Base-by-base conservation (phyloP, 2,888 invertebrate genomes). In the Scaptomyza polygonia region DNA sequence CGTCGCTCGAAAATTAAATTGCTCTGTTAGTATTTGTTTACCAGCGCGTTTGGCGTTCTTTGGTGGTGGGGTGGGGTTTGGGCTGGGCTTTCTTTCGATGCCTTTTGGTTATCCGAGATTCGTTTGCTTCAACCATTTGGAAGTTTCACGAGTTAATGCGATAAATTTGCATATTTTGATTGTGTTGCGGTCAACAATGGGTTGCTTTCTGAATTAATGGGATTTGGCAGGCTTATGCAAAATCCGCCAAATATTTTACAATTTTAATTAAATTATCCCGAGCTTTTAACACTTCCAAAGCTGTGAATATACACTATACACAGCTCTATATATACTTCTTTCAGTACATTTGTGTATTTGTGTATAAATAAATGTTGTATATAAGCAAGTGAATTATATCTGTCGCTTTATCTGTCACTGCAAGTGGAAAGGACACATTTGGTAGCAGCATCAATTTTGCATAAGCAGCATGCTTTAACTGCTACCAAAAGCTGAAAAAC, bases 141-240 rank as follows among this genome's bases (percentile, higher is more conserved):
- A 72, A 78, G 78, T 79, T 77, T 84, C 80, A 76, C 88, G 84
- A 89, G 82, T 89, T 89, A 89, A 89, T 89, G 88, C 88, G 83
- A 86, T 87, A 86, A 81, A 89, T 90, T 89, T 89, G 90, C 89
- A 89, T 90, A 88, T 89, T 89, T 88, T 88, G 88, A 88, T 88
- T 88, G 76, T 87, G 86, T 87, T 89, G 89, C 80, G 89, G 88
- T 88, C 89, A 89, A 89, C 79, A 85, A 86, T 83, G 85, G 85
- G 87, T 84, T 79, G 82, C 78, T 77, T 74, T 85, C 87, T 89
- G 89, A 89, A 90, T 89, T 88, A 89, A 89, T 89, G 89, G 89
- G 89, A 90, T 89, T 89, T 86, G 73, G 76, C 77, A 67, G 77
- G 84, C 83, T 89, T 88, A 89, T 88, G 85, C 79, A 78, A 89